These are phyloP conservation scores for Nasonovia ribisnigri DNA, from an alignment of 2,888 invertebrate species.

Conservation along the genomic window DNA sequence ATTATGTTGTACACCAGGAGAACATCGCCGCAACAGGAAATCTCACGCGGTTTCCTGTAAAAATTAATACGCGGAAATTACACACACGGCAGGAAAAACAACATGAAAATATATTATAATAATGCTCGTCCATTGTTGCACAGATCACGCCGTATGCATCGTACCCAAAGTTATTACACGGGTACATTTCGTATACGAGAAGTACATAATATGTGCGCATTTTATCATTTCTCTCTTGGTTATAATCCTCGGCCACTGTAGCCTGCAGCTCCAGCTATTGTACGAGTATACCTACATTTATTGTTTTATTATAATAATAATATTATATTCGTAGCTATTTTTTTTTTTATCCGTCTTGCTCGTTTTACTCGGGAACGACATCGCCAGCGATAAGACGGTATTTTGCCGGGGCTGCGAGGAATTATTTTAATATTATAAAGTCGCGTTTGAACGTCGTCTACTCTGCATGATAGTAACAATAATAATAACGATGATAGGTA, in stretches of 20 bases:
- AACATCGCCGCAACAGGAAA: slow-evolving; percentile 31
- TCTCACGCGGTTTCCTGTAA: slow-evolving; percentile 37
- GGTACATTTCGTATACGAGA: not conserved
- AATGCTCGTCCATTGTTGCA: slow-evolving; percentile 27
- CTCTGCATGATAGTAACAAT: not conserved
- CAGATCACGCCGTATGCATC: not conserved
- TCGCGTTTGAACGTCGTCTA: not conserved
- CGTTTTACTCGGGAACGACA: slow-evolving; percentile 1
- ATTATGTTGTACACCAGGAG: not conserved
- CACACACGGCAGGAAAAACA: not conserved
- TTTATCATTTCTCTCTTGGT: not conserved
- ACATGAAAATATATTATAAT: not conserved
- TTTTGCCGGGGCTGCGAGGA: not conserved
- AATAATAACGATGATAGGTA: not conserved
- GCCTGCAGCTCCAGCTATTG: not conserved
- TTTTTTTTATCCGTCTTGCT: not conserved
- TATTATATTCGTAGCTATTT: not conserved
- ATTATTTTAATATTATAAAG: not conserved
- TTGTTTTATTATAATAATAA: not conserved
- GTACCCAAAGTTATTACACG: not conserved
- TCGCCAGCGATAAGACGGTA: not conserved
- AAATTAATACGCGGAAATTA: slow-evolving; percentile 27
- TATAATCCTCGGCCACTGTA: not conserved
- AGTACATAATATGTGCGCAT: not conserved
- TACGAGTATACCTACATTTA: not conserved